Evolutionary conservation across 2,797 vertebrate species (phyloP).

Genomic region (Alca torda): DNA sequence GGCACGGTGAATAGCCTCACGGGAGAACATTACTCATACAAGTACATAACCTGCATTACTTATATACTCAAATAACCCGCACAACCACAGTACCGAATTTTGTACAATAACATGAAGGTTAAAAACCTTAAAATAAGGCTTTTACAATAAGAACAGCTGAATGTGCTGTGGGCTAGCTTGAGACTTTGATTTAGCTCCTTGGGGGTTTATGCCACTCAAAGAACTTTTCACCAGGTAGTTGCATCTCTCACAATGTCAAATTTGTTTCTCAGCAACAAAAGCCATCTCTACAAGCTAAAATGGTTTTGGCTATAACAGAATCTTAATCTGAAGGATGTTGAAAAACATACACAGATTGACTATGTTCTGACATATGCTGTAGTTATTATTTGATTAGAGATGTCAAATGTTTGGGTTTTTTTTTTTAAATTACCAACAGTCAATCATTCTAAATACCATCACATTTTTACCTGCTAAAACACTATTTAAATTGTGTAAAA

Average conservation of each 20-base stretch:
- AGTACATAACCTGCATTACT: neutral
- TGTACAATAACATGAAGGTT: neutral
- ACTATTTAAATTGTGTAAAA: neutral
- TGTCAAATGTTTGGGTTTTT: neutral
- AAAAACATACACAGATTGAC: neutral
- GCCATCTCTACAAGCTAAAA: neutral
- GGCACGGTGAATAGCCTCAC: neutral
- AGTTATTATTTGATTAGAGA: neutral
- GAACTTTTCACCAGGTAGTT: neutral
- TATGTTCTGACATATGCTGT: rapidly evolving
- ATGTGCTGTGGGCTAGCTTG: neutral
- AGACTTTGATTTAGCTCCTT: neutral
- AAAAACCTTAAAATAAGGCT: neutral
- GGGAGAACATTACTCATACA: neutral
- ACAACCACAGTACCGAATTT: neutral
- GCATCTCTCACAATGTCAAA: neutral
- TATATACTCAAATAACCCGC: neutral
- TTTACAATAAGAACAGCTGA: neutral
- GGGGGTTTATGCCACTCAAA: neutral
- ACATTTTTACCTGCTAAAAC: neutral
- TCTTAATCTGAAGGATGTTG: neutral
- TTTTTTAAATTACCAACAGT: neutral
- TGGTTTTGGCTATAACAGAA: neutral
- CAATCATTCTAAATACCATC: neutral
- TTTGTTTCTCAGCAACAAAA: neutral